phyloP scores from a whole-genome alignment of 2,888 invertebrate species.

The Hirtodrosophila alboralis region DNA sequence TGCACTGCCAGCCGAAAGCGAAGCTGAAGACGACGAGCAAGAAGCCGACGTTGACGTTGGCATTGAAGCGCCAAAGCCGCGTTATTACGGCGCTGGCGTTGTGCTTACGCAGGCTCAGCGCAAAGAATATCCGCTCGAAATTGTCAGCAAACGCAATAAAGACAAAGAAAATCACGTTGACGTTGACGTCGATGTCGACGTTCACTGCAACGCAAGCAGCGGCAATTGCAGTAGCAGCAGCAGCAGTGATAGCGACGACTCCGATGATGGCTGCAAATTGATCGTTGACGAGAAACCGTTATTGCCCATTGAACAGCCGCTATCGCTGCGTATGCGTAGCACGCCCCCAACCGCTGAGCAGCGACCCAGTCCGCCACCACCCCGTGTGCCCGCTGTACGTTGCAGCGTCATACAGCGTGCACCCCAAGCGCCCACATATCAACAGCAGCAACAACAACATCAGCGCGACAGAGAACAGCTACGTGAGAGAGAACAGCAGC shows the following conservation, averaged over 20 bases:
- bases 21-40: conserved; percentile 3
- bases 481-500: conserved; percentile 31
- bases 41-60: conserved; percentile 62
- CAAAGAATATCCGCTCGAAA: conserved; percentile 88
- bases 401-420: conserved; percentile 94
- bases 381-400: conserved; percentile 88
- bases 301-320: conserved; percentile 87
- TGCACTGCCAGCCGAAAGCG: conserved; percentile 21
- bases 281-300: conserved; percentile 88
- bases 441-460: conserved; percentile 7
- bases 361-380: conserved; percentile 86
- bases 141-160: conserved; percentile 49
- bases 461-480: conserved; percentile 13
- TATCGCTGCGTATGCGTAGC: conserved; percentile 85
- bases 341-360: conserved; percentile 85
- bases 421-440: conserved; percentile 84
- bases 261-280: conserved; percentile 86
- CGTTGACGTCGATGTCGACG: conserved; percentile 18
- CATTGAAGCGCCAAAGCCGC: conserved; percentile 84
- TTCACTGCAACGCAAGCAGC: conserved; percentile 9
- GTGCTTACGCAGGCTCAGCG: conserved; percentile 92
- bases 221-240: conserved; percentile 10
- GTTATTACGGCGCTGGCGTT: conserved; percentile 92
- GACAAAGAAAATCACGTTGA: conserved; percentile 12
- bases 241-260: conserved; percentile 50